Conservation (phyloP, 2,797 vertebrate genomes). For the Coregonus suidteri region DNA sequence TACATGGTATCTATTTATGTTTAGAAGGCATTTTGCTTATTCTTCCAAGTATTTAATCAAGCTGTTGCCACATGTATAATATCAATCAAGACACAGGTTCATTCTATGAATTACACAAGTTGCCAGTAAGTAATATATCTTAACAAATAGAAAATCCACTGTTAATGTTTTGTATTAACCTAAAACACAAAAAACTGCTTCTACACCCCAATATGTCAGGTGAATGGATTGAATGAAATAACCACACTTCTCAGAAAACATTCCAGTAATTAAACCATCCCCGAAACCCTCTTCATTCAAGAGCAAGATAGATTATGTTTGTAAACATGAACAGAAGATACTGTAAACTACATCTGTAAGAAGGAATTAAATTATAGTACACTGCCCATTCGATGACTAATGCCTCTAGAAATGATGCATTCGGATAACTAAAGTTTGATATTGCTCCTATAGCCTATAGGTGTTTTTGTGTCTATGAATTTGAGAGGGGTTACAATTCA, state of each 20-base stretch:
- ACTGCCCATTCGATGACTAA: background rate
- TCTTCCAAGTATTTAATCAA: slow-evolving; percentile 9
- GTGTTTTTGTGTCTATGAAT: background rate
- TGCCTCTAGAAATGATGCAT: background rate
- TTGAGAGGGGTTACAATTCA: background rate
- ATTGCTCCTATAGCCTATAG: background rate
- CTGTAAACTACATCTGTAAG: background rate
- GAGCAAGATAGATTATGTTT: background rate
- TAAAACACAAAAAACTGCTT: slow-evolving; percentile 29
- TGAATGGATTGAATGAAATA: slow-evolving; percentile 6
- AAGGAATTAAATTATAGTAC: background rate
- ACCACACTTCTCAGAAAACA: slow-evolving; percentile 7
- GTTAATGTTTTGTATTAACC: slow-evolving; percentile 30
- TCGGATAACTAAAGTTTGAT: background rate
- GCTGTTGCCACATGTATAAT: slow-evolving; percentile 8
- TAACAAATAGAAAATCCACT: slow-evolving; percentile 41
- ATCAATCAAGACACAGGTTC: slow-evolving; percentile 4
- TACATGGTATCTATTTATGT: too few species aligned
- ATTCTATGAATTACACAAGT: slow-evolving; percentile 22
- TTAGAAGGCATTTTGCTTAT: background rate
- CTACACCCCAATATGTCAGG: slow-evolving; percentile 23
- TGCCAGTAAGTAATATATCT: slow-evolving; percentile 36
- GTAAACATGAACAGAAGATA: slow-evolving; percentile 13
- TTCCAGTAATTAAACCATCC: background rate
- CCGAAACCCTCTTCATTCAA: background rate